Evolutionary conservation across 1,140 invertebrate species (phyloP), one percentile per base, ranked within the genome.

Genomic region (Drosophila nasuta): DNA sequence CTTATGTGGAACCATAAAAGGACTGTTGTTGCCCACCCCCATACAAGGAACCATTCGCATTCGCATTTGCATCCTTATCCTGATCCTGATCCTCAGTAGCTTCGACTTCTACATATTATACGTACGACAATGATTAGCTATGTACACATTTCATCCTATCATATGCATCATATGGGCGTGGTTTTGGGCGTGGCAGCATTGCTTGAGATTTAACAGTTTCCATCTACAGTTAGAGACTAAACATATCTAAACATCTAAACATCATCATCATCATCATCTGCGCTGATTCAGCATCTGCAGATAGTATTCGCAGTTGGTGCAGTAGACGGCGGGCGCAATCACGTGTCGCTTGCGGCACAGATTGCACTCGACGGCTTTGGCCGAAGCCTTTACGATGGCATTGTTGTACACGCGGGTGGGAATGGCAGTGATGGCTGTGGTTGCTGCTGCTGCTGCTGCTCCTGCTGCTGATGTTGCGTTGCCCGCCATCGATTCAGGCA

Each of bases 221-320:
- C 70, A 75, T 70, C 79, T 78, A 86, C 57, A 51, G 33, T 48
- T 82, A 76, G 25, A 76, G 25, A 3, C 35, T 17, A 30, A 13
- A 13, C 33, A 33, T 58, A 46, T 59, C 28, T 57, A 45, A n/a
- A 56, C 33, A 56, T 15, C 33, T 56, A 38, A 8, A 2, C 4
- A 7, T 58, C 2, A 54, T 38, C 46, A 79, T 81, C 3, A 49
- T 30, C 33, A 87, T 85, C 87, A 92, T 77, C 91, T 89, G 35
- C 91, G 80, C 69, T 87, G 91, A 54, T 92, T 92, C 2, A 92
- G 81, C 91, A 92, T 92, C 70, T 97, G 97, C 96, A 98, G 96
- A 85, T 98, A 98, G 94, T 96, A 97, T 87, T 97, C 96, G 93
- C 97, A 98, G 91, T 98, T 97, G 11, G 95, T 94, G 93, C 97